Evolutionary conservation across 2,797 vertebrate species (phyloP).

Genomic region (Calcarius lapponicus): DNA sequence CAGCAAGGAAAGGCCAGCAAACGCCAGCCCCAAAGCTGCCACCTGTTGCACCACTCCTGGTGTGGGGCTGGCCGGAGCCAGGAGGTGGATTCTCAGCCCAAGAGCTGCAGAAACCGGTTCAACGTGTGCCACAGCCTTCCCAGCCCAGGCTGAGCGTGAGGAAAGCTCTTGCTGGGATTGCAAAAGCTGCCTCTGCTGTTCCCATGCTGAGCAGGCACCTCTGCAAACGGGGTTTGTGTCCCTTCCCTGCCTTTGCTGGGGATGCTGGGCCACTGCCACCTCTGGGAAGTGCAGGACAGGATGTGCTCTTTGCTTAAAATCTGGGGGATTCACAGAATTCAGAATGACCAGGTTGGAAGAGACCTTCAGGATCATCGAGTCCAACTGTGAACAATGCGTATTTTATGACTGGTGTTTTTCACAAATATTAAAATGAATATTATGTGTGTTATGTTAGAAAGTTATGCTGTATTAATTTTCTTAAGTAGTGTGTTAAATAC

Average conservation of each 20-base stretch:
- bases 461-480: too few species aligned
- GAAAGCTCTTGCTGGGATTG: not conserved
- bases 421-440: too few species aligned
- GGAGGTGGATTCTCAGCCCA: not conserved
- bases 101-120: constrained; percentile 9
- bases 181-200: not conserved
- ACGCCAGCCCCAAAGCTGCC: not conserved
- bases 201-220: not conserved
- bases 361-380: not conserved
- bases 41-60: not conserved
- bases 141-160: not conserved
- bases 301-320: not conserved
- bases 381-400: not conserved
- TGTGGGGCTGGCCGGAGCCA: not conserved
- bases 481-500: too few species aligned
- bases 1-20: not conserved
- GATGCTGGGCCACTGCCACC: not conserved
- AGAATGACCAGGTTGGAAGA: not conserved
- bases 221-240: not conserved
- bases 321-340: not conserved
- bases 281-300: accelerated
- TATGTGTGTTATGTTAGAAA: too few species aligned
- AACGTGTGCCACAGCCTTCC: not conserved
- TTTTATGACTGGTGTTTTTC: too few species aligned
- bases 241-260: too few species aligned